Conservation (phyloP, 2,797 vertebrate genomes). For the Typhlichthys eigenmanni region DNA sequence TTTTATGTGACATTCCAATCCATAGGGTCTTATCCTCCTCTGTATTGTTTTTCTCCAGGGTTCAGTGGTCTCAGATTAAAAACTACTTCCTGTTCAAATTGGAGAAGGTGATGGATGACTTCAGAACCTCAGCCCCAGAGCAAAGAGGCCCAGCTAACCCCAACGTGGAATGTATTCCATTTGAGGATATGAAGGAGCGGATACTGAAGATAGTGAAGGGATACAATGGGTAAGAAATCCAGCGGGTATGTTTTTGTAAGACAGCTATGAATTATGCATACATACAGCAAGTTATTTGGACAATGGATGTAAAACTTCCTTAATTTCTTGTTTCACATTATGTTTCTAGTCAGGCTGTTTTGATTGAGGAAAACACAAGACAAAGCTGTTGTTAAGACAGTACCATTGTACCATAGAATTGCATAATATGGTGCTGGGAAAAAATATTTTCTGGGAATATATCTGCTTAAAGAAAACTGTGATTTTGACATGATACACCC, state of each 20-base stretch:
- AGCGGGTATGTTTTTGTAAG: background rate
- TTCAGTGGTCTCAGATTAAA: conserved; percentile 98
- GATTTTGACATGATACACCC: too few relatives aligned
- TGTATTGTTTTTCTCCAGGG: conserved; percentile 68
- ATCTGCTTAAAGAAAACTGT: too few relatives aligned
- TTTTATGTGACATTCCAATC: background rate
- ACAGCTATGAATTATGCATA: too few relatives aligned
- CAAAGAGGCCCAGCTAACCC: conserved; percentile 92
- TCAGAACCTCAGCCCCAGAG: conserved; percentile 91
- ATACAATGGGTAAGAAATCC: conserved; percentile 89
- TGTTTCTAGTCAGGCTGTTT: too few relatives aligned
- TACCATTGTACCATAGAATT: too few relatives aligned
- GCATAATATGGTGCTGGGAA: too few relatives aligned
- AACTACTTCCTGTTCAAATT: conserved; percentile 98
- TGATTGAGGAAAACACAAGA: too few relatives aligned
- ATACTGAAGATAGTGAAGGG: conserved; percentile 97
- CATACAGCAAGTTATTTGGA: too few relatives aligned
- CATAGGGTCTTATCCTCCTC: background rate
- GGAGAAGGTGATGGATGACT: conserved; percentile 99
- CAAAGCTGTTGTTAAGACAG: too few relatives aligned
- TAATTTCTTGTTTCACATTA: too few relatives aligned
- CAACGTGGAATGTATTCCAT: conserved; percentile 97
- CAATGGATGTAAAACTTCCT: too few relatives aligned
- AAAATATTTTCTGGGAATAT: too few relatives aligned
- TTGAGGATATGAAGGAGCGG: conserved; percentile 98